Conservation (phyloP, 2,888 invertebrate species). For the Sminthurides aquaticus region DNA sequence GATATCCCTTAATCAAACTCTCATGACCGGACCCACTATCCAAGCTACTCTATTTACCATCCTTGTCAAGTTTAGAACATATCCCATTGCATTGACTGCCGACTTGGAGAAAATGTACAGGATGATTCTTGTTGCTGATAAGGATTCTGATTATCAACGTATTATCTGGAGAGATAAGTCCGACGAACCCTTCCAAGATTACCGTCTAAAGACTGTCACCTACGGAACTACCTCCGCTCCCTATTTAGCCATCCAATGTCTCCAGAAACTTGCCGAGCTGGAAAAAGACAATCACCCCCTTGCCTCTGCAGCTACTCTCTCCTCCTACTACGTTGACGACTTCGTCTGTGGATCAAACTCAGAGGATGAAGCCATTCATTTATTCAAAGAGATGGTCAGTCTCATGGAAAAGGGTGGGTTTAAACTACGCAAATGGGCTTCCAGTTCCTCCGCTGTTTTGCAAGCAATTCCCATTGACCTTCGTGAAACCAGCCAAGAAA, state of each 20-base stretch:
- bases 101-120: slow-evolving; percentile 45
- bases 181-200: slow-evolving; percentile 28
- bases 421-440: slow-evolving; percentile 36
- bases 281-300: slow-evolving; percentile 21
- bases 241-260: slow-evolving; percentile 43
- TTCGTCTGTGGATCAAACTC: slow-evolving; percentile 37
- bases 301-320: slow-evolving; percentile 20
- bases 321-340: slow-evolving; percentile 45
- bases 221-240: slow-evolving; percentile 45
- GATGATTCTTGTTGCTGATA: slow-evolving; percentile 37
- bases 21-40: slow-evolving; percentile 42
- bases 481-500: neutral
- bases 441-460: neutral
- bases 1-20: slow-evolving; percentile 43
- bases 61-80: slow-evolving; percentile 41
- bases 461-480: neutral
- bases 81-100: slow-evolving; percentile 39
- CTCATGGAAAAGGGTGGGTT: slow-evolving; percentile 26
- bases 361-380: slow-evolving; percentile 26
- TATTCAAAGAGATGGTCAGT: slow-evolving; percentile 23
- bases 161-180: slow-evolving; percentile 45
- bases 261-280: slow-evolving; percentile 43
- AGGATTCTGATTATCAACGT: slow-evolving; percentile 44
- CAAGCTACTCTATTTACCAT: slow-evolving; percentile 41
- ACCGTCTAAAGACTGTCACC: slow-evolving; percentile 43